These are phyloP conservation scores for Heterotis niloticus DNA, from an alignment of 2,113 vertebrate species.

Conservation along the genomic window DNA sequence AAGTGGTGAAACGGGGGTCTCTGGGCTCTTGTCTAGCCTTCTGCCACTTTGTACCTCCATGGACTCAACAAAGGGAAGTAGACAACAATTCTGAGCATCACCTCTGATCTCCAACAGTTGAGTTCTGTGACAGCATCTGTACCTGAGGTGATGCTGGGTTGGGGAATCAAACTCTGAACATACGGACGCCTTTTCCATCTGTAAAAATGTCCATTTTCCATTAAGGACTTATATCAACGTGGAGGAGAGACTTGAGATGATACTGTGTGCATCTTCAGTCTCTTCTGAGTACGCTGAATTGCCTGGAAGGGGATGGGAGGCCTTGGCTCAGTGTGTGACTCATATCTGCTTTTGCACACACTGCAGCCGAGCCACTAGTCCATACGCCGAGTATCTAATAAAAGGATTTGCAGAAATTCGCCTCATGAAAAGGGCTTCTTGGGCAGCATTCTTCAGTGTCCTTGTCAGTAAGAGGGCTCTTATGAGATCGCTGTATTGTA, in stretches of 20 bases:
- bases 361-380: not conserved
- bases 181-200: not conserved
- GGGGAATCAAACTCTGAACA: slow-evolving; percentile 5
- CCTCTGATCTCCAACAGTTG: not conserved
- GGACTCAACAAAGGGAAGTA: not conserved
- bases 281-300: not conserved
- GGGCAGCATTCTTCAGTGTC: slow-evolving; percentile 6
- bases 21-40: not conserved
- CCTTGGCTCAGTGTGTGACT: slow-evolving; percentile 14
- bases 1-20: too few species aligned
- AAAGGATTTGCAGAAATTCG: slow-evolving; percentile 18
- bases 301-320: not conserved
- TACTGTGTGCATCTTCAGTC: slow-evolving; percentile 14
- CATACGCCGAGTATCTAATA: slow-evolving; percentile 17
- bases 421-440: slow-evolving; percentile 10
- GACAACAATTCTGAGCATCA: slow-evolving; percentile 5
- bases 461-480: slow-evolving; percentile 21
- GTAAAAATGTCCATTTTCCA: not conserved
- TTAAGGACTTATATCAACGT: slow-evolving; percentile 1
- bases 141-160: not conserved
- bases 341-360: slow-evolving; percentile 2
- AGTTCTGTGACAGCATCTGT: not conserved
- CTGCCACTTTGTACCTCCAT: not conserved
- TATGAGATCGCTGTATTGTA: slow-evolving; percentile 4
- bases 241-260: not conserved